phyloP scores from a whole-genome alignment of 2,888 invertebrate species.

The Lasioglossum figueresi region DNA sequence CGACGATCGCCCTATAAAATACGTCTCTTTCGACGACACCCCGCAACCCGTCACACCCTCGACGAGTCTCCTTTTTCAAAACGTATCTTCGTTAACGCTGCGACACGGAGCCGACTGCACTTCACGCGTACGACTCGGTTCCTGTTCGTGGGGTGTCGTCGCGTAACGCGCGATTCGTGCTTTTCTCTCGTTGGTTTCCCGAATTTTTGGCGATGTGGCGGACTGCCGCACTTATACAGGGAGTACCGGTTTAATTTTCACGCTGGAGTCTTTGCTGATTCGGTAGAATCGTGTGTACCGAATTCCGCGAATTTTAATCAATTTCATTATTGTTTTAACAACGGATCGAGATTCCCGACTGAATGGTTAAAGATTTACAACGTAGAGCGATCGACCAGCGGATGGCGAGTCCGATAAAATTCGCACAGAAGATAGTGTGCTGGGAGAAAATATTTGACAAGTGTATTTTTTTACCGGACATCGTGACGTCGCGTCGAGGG shows the following conservation, averaged over 20 bases:
- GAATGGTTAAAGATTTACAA: background rate
- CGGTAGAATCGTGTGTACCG: background rate
- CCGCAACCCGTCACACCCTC: constrained; percentile 12
- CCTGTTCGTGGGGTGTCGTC: constrained; percentile 1
- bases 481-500: background rate
- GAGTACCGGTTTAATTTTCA: background rate
- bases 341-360: background rate
- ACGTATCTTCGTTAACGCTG: constrained; percentile 58
- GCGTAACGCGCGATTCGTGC: background rate
- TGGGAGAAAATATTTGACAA: background rate
- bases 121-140: constrained; percentile 24
- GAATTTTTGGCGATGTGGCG: background rate
- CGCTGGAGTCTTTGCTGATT: background rate
- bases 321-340: too few relatives aligned
- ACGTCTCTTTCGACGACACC: background rate
- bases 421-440: background rate
- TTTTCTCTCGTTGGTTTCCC: background rate
- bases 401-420: background rate
- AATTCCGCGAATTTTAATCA: too few relatives aligned
- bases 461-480: background rate
- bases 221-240: background rate
- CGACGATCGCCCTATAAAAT: constrained; percentile 11
- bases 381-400: background rate
- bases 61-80: constrained; percentile 32
- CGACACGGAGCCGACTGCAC: constrained; percentile 14